Evolutionary conservation across 2,888 invertebrate species (phyloP).

Genomic region (Zaprionus obscuricornis): DNA sequence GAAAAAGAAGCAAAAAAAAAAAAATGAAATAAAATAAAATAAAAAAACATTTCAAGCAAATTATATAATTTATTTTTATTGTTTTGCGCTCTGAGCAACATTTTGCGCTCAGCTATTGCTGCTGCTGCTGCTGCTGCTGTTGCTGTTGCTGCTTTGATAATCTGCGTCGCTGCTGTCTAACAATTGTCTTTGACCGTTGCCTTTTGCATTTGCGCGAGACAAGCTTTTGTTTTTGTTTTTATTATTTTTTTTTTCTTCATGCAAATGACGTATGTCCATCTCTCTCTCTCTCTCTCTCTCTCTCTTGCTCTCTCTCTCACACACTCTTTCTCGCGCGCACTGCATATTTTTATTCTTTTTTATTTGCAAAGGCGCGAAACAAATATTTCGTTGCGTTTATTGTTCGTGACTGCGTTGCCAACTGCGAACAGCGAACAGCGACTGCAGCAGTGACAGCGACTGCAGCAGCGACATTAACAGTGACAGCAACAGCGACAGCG

Average conservation of each 20-base stretch:
- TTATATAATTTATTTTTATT: conserved; percentile 60
- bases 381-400: conserved; percentile 16
- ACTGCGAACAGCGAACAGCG: neutral
- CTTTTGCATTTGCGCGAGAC: conserved; percentile 19
- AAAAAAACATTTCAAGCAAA: no score
- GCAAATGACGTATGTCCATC: no score
- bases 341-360: neutral
- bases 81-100: conserved; percentile 33
- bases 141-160: conserved; percentile 28
- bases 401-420: conserved; percentile 30
- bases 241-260: conserved; percentile 24
- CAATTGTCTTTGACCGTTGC: no score
- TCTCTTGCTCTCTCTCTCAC: no score
- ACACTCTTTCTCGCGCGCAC: no score
- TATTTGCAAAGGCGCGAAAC: neutral
- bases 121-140: conserved; percentile 7
- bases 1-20: no score
- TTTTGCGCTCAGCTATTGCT: conserved; percentile 14
- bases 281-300: no score
- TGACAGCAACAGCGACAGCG: neutral
- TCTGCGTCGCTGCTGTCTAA: conserved; percentile 44
- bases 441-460: conserved; percentile 27
- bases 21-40: no score
- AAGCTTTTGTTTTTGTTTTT: conserved; percentile 14
- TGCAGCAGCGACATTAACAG: neutral